Evolutionary conservation across 2,797 vertebrate genomes (phyloP), one percentile per base, ranked within the genome.

Genomic region (Oceanodroma leucorhoa): DNA sequence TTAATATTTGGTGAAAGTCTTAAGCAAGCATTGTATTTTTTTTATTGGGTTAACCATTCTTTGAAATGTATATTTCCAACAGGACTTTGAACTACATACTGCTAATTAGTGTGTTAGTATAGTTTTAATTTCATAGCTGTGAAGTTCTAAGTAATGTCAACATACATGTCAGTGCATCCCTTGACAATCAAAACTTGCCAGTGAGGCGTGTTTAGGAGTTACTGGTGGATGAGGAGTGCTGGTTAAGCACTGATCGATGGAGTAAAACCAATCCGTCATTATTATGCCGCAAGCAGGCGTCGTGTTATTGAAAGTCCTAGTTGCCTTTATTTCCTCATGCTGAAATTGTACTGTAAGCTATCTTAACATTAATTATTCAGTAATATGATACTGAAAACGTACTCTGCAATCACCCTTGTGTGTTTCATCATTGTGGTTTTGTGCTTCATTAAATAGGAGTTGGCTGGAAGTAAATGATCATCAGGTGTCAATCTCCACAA

Each of bases 361-460:
- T 96, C 83, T 78, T 90, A 96, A 81, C 9, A 67, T 95, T 97
- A 92, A 96, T 97, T 97, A 94, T 94, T 94, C 77, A 83, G 2
- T 96, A 95, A 91, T 86, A 87, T 32, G 83, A 77, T 96, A 91
- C 78, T 95, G 95, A 91, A 82, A 96, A 84, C 3, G 6, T 89
- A 67, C 64, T 95, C 60, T 91, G 86, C 94, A 95, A 67, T 97
- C 72, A 87, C 62, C 91, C 50, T 38, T 94, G 79, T 96, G 83
- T 67, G 54, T 83, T 97, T 94, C 81, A 93, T 97, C 78, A 53
- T 3, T 89, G 77, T 95, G 90, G 27, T 85, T 97, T 97, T 97
- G 78, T 96, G 95, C 94, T 96, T 97, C 90, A 96, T 98, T 98
- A 97, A 97, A 95, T 96, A 93, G 70, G 94, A 96, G 96, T 96